Base-by-base conservation (phyloP, 2,797 vertebrate species). In the Macrochelys suwanniensis region DNA sequence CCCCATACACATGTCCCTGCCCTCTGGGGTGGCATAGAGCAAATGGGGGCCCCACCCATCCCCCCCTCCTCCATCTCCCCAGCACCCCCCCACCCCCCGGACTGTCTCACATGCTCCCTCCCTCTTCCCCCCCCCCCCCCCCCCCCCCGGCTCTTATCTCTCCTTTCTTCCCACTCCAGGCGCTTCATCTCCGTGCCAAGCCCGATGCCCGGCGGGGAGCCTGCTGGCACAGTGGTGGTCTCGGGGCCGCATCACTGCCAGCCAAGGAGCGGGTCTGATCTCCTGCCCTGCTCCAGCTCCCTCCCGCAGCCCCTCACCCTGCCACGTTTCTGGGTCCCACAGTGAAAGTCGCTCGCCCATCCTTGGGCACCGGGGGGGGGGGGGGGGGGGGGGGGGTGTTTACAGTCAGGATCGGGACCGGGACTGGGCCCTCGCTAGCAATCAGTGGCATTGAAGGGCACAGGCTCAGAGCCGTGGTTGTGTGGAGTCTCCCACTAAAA, bases 81-180 rank as follows among this genome's bases (percentile, higher is more conserved):
- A 42, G 37, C 37, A 42, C 5, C 6, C 6, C 7, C 61, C 33
- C 4, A n/a, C 15, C n/a, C 31, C 59, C 59, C 17, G 7, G 47
- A 47, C 61, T 19, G 61, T 4, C 33, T 65, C 61, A 19, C 4
- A 1, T 31, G 28, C 59, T 16, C 13, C 59, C 57, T 13, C 56
- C 25, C n/a, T n/a, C n/a, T n/a, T n/a, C n/a, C n/a, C n/a, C n/a
- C n/a, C 2, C 9, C 45, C 45, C 8, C 1, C 9, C 19, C 10
- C 49, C 51, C 3, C 57, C 57, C 28, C 13, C 2, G 59, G 31
- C 31, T 33, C 59, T 61, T n/a, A 19, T 61, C 7, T 61, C 59
- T 33, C 28, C 61, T n/a, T n/a, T 65, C 33, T 65, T 65, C 61
- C 33, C 61, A 19, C 33, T 65, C 33, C 61, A n/a, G 33, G 61